phyloP scores from a whole-genome alignment of 2,113 vertebrate genomes.

The Eubucco bourcierii region DNA sequence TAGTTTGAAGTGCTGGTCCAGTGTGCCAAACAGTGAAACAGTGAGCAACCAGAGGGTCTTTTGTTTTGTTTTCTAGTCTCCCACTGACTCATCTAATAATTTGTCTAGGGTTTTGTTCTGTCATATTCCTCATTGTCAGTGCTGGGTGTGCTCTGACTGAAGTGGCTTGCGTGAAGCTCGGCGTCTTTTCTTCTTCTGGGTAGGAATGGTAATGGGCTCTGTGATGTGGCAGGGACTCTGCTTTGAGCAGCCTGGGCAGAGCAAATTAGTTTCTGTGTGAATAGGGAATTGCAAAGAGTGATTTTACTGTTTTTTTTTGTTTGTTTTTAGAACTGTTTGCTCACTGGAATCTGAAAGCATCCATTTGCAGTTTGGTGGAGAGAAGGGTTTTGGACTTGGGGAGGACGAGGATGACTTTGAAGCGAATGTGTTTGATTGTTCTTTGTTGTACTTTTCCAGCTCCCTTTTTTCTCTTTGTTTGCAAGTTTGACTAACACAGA shows the following conservation, averaged over 20 bases:
- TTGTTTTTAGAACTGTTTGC: constrained; percentile 22
- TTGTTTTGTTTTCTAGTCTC: constrained; percentile 43
- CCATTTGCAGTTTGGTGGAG: constrained; percentile 10
- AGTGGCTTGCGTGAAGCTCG: not conserved
- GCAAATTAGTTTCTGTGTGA: constrained; percentile 37
- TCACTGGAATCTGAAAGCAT: not conserved
- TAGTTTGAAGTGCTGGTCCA: not conserved
- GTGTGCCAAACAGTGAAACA: not conserved
- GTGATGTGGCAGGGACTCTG: constrained; percentile 24
- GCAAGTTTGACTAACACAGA: constrained; percentile 51
- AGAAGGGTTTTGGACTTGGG: constrained; percentile 2
- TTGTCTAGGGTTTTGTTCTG: constrained; percentile 1
- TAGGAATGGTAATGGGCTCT: constrained; percentile 29
- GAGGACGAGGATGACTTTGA: not conserved
- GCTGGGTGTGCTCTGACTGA: not conserved
- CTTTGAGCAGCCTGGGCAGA: constrained; percentile 30
- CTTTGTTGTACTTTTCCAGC: constrained; percentile 56
- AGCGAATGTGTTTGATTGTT: constrained; percentile 41
- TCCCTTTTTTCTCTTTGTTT: constrained; percentile 11
- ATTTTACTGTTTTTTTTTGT: not conserved
- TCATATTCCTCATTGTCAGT: not conserved
- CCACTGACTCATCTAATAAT: constrained; percentile 16
- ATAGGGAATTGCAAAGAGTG: not conserved
- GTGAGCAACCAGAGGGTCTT: not conserved
- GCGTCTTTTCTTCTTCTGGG: not conserved